phyloP scores from a whole-genome alignment of 1,140 invertebrate species.

The Chrysopa pallens region DNA sequence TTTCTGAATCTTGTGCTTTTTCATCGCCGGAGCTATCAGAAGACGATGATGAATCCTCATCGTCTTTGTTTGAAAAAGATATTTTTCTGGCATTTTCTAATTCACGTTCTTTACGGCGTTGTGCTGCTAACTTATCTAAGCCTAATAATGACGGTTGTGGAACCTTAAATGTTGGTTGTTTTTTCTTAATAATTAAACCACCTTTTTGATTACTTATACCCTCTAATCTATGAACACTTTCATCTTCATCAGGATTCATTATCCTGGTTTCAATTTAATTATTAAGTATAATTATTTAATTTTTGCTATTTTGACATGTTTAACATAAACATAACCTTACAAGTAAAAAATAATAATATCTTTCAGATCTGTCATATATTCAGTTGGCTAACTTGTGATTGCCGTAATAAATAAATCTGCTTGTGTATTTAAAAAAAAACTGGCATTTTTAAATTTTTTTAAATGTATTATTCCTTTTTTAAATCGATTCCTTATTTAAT shows the following conservation, averaged over 20 bases:
- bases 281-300: too few relatives aligned
- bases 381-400: too few relatives aligned
- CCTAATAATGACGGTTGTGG: constrained; percentile 66
- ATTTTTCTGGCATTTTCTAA: constrained; percentile 32
- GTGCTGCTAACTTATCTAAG: constrained; percentile 70
- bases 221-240: constrained; percentile 60
- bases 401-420: too few relatives aligned
- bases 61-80: constrained; percentile 42
- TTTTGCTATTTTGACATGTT: too few relatives aligned
- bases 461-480: too few relatives aligned
- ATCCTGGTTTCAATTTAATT: background rate
- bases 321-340: too few relatives aligned
- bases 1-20: constrained; percentile 17
- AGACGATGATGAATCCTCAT: constrained; percentile 18
- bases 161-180: constrained; percentile 52
- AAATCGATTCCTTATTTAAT: too few relatives aligned
- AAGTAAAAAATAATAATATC: too few relatives aligned
- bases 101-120: constrained; percentile 46
- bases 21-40: constrained; percentile 11
- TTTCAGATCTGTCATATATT: too few relatives aligned
- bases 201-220: constrained; percentile 57
- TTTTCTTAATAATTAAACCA: constrained; percentile 71
- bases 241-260: constrained; percentile 24
- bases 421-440: too few relatives aligned
- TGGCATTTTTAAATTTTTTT: too few relatives aligned